Conservation (phyloP, 2,888 invertebrate species). For the Noctua janthina region DNA sequence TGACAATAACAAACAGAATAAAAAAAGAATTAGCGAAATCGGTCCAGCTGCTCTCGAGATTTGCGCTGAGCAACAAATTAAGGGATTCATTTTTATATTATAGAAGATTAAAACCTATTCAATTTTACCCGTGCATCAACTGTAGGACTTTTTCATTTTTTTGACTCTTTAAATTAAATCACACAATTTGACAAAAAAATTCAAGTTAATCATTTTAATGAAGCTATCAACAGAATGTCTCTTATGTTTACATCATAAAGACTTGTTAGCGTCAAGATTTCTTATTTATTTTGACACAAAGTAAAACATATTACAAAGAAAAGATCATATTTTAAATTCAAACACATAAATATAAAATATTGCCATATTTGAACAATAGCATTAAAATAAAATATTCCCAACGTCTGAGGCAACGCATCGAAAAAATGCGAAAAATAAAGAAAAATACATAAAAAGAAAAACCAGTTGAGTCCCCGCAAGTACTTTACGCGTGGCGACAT, state of each 20-base stretch:
- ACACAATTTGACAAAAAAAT: not conserved
- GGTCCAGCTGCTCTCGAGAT: no score
- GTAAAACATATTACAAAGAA: slow-evolving; percentile 39
- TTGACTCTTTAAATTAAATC: slow-evolving; percentile 2
- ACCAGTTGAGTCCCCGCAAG: slow-evolving; percentile 73
- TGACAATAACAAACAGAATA: no score
- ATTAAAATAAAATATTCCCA: slow-evolving; percentile 53
- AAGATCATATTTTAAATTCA: slow-evolving; percentile 46
- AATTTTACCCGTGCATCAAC: no score
- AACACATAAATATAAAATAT: slow-evolving; percentile 55
- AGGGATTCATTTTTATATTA: no score
- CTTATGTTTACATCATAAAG: slow-evolving; percentile 9
- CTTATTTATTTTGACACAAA: slow-evolving; percentile 32
- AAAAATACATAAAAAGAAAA: slow-evolving; percentile 70
- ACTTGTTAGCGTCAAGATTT: slow-evolving; percentile 24
- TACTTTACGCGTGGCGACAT: slow-evolving; percentile 79
- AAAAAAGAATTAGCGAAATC: no score
- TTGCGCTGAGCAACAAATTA: no score
- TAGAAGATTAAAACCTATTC: no score
- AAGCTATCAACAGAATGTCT: slow-evolving; percentile 8
- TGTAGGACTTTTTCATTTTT: not conserved
- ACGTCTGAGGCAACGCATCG: slow-evolving; percentile 51
- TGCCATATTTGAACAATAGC: slow-evolving; percentile 59
- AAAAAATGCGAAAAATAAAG: slow-evolving; percentile 61
- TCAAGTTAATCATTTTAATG: not conserved